Conservation (phyloP, 2,888 invertebrate species). For the Halictus ligatus region DNA sequence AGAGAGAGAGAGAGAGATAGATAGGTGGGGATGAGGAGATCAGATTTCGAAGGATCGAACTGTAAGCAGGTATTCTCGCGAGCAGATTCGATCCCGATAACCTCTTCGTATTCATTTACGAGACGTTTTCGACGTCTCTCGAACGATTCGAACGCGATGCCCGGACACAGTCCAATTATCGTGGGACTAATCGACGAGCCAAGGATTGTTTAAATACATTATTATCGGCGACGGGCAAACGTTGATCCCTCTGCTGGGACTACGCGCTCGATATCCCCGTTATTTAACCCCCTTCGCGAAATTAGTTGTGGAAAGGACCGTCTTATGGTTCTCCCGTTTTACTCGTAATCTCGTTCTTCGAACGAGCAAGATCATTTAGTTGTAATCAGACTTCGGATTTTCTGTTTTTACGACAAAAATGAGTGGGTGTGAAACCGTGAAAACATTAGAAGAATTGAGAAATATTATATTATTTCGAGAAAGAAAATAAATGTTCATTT, state of each 20-base stretch:
- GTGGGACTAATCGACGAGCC: background rate
- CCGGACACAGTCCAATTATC: background rate
- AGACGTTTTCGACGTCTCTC: background rate
- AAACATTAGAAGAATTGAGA: too few species aligned
- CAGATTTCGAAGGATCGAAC: conserved; percentile 62
- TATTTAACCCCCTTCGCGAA: background rate
- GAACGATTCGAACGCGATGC: background rate
- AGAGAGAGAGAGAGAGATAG: background rate
- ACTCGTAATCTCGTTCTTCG: too few species aligned
- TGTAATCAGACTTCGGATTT: background rate
- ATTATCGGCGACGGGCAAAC: background rate
- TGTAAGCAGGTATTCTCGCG: conserved; percentile 2
- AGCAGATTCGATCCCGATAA: background rate
- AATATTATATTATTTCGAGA: too few species aligned
- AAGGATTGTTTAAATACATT: background rate
- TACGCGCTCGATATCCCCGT: background rate
- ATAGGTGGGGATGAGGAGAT: conserved; percentile 36
- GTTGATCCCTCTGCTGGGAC: background rate
- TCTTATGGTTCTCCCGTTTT: background rate
- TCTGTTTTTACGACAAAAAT: too few species aligned
- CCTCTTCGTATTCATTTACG: conserved; percentile 5
- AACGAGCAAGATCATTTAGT: background rate
- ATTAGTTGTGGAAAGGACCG: background rate
- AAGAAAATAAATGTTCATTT: too few species aligned
- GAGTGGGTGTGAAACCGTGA: too few species aligned